Percentiles rank a stretch among this genome's conserved stretches.
Evolutionary conservation across 2,888 invertebrate genomes (phyloP).

Genomic region (Dichetophora obliterata): DNA sequence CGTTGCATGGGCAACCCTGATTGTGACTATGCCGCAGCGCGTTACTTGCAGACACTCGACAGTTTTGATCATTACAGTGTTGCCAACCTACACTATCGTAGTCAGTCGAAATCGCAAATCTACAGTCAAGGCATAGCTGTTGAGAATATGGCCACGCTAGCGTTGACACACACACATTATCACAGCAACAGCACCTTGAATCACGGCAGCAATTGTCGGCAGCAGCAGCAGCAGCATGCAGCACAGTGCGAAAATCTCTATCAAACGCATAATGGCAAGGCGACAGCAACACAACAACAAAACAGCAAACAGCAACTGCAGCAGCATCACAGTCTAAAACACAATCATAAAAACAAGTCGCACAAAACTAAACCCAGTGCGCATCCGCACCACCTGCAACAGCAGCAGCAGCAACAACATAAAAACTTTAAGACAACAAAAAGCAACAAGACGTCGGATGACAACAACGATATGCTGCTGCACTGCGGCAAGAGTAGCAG

Average conservation of each 20-base stretch:
- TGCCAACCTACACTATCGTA: constrained; percentile 63
- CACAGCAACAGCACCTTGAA: constrained; percentile 56
- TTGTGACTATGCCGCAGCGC: constrained; percentile 48
- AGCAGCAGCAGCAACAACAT: constrained; percentile 54
- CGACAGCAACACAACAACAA: constrained; percentile 38
- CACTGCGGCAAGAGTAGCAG: constrained; percentile 31
- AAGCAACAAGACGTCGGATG: constrained; percentile 42
- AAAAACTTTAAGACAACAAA: constrained; percentile 54
- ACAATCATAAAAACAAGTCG: constrained; percentile 50
- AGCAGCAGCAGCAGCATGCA: constrained; percentile 53
- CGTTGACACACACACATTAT: constrained; percentile 40
- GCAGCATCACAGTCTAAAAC: constrained; percentile 62
- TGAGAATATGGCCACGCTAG: constrained; percentile 46
- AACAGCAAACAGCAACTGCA: constrained; percentile 54
- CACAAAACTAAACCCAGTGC: constrained; percentile 47
- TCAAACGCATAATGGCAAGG: constrained; percentile 51
- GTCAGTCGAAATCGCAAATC: constrained; percentile 66
- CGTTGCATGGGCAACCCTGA: neutral
- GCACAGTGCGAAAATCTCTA: constrained; percentile 63
- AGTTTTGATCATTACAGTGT: constrained; percentile 65
- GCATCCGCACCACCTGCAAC: constrained; percentile 47
- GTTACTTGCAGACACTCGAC: constrained; percentile 66
- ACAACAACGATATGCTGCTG: constrained; percentile 19
- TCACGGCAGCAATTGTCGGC: constrained; percentile 46
- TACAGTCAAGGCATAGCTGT: constrained; percentile 59